Evolutionary conservation across 2,888 invertebrate species (phyloP).

Genomic region (Encarsia formosa): DNA sequence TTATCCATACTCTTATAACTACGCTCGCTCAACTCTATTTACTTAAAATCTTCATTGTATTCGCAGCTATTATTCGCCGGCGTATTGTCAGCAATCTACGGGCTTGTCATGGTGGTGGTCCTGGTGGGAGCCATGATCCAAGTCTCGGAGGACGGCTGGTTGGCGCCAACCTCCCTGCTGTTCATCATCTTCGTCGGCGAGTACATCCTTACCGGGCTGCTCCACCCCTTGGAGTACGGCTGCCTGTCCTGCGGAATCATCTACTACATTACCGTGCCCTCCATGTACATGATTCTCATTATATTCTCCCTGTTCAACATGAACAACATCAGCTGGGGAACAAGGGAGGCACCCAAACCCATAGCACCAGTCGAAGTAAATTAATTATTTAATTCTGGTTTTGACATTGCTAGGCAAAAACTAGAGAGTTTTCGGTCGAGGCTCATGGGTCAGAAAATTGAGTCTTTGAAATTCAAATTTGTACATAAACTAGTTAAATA

Average conservation of each 20-base stretch:
- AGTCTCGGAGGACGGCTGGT: constrained; percentile 72
- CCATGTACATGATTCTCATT: constrained; percentile 89
- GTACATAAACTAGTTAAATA: too few relatives aligned
- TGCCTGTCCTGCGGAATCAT: constrained; percentile 73
- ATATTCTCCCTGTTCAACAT: constrained; percentile 90
- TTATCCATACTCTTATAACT: too few relatives aligned
- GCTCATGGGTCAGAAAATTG: too few relatives aligned
- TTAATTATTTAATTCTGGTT: background rate
- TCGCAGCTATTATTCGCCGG: constrained; percentile 68
- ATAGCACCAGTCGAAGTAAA: too few relatives aligned
- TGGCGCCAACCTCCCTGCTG: constrained; percentile 82
- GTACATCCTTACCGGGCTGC: constrained; percentile 54
- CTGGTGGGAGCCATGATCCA: constrained; percentile 76
- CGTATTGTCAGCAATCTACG: constrained; percentile 72
- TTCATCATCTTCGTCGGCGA: constrained; percentile 70
- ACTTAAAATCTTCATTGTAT: too few relatives aligned
- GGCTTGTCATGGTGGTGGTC: constrained; percentile 83
- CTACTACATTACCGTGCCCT: constrained; percentile 88
- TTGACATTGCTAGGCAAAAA: too few relatives aligned
- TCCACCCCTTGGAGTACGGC: constrained; percentile 76
- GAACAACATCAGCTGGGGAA: constrained; percentile 93
- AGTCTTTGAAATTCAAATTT: too few relatives aligned
- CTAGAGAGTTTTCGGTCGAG: too few relatives aligned
- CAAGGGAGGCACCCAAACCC: constrained; percentile 62
- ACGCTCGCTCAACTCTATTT: too few relatives aligned